Base-by-base conservation (phyloP, 2,888 invertebrate species). In the Cylindroiulus punctatus region DNA sequence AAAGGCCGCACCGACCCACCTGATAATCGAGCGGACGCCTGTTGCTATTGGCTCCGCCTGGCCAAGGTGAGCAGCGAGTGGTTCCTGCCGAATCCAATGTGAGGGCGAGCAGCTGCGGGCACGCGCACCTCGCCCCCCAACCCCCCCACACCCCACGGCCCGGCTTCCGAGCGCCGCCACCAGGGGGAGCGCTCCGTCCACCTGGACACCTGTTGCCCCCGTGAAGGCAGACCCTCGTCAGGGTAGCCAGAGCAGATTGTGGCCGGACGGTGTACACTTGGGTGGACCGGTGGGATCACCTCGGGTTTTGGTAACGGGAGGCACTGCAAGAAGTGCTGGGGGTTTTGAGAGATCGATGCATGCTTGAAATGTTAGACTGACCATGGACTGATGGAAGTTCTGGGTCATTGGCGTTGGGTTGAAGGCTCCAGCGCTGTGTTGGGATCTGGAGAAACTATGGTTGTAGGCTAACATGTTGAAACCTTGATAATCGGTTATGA, bases 51-150 rank as follows among this genome's bases (percentile, higher is more conserved):
- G 83, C 83, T 83, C 83, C 40, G 26, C 40, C 40, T 40, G 83
- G 40, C 36, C 83, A 83, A 83, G 83, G 83, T 83, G 83, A 83
- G 83, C 83, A 83, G 32, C 32, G 83, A 83, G 40, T 83, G 83
- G 83, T 83, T 44, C 42, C 83, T 44, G 26, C 26, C 83, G 26
- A 83, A 40, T 83, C 83, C 40, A 83, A 83, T 44, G 83, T n/a
- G 42, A 32, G 42, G 19, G 82, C 36, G 40, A 83, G 83, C 83
- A 83, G 83, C 83, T 83, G 83, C 83, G 40, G 42, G 44, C 83
- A 83, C 83, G 44, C 83, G 42, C 83, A 22, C 83, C 83, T 40
- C 83, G 36, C 40, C 40, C 22, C 44, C 42, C 40, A 17, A 2
- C 26, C 30, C 81, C 81, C n/a, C 8, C n/a, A n/a, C n/a, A 36